Base-by-base conservation (phyloP, 1,140 invertebrate genomes). In the Meloidogyne hapla region DNA sequence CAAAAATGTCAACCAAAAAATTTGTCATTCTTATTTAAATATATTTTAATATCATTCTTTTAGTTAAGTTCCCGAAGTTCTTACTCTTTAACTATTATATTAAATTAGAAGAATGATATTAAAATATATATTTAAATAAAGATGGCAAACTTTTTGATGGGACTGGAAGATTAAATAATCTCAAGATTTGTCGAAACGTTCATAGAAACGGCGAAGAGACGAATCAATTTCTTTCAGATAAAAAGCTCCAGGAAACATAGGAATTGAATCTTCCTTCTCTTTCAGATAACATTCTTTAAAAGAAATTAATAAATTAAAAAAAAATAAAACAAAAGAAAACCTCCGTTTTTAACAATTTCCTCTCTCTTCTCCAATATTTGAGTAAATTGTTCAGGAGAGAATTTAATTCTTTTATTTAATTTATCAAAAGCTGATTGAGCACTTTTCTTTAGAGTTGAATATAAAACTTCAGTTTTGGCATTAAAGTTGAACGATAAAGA, bases 401-500 rank as follows among this genome's bases (percentile, higher is more conserved):
- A 62, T 62, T 68, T 33, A 8, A 64, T 45, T 2, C 84, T 75
- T 26, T 83, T 25, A 38, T 82, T 74, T n/a, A 85, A 70, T 63
- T 79, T 69, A 9, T 64, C n/a, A 10, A 75, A 28, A 12, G 77
- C 75, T 25, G 45, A n/a, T 28, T 65, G 8, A 12, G 71, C 75
- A 15, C 71, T 65, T 38, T 67, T 56, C 15, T 66, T 62, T 74
- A 87, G 83, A 48, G 74, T 64, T 10, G 63, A 21, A 12, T 79
- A 74, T 6, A 61, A 13, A 48, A 40, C n/a, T 21, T 23, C 5
- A 26, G 18, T 65, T 28, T 67, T 64, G 4, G 25, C 64, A 5
- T 15, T n/a, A 23, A 74, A 67, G 62, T 71, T 90, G 40, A 97
- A 90, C 63, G 90, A 91, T 18, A 98, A 88, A 0, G 95, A 96